Conservation (phyloP, 2,113 vertebrate genomes). For the Menidia beryllina region DNA sequence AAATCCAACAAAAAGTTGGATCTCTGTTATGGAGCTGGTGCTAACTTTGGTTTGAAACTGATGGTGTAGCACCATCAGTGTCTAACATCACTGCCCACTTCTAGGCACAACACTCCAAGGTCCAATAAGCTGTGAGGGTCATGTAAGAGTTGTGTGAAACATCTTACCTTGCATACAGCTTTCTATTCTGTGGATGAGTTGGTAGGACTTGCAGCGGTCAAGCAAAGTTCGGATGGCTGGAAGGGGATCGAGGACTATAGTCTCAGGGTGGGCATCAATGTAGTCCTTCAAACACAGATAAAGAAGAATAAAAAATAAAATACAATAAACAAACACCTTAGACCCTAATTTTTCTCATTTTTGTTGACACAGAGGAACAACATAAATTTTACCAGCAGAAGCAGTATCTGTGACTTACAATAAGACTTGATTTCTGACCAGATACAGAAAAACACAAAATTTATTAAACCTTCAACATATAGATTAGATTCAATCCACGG, state of each 20-base stretch:
- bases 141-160: not conserved
- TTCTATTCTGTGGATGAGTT: constrained; percentile 95
- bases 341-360: not conserved
- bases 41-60: not conserved
- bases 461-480: no score
- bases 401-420: no score
- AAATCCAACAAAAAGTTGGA: not conserved
- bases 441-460: no score
- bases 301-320: no score
- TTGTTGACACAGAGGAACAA: no score
- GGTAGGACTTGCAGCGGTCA: constrained; percentile 97
- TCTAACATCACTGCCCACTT: no score
- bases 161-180: constrained; percentile 92
- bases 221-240: constrained; percentile 96
- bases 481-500: no score
- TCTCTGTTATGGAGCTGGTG: not conserved
- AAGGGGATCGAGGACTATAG: constrained; percentile 96
- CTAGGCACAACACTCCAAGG: no score
- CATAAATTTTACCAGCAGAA: no score
- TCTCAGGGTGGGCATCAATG: constrained; percentile 96
- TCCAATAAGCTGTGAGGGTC: not conserved
- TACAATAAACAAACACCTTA: not conserved
- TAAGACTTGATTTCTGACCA: no score
- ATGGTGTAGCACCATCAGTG: not conserved
- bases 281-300: constrained; percentile 87